Evolutionary conservation across 2,113 vertebrate genomes (phyloP), one percentile per base, ranked within the genome.

Genomic region (Tragulus kanchil): DNA sequence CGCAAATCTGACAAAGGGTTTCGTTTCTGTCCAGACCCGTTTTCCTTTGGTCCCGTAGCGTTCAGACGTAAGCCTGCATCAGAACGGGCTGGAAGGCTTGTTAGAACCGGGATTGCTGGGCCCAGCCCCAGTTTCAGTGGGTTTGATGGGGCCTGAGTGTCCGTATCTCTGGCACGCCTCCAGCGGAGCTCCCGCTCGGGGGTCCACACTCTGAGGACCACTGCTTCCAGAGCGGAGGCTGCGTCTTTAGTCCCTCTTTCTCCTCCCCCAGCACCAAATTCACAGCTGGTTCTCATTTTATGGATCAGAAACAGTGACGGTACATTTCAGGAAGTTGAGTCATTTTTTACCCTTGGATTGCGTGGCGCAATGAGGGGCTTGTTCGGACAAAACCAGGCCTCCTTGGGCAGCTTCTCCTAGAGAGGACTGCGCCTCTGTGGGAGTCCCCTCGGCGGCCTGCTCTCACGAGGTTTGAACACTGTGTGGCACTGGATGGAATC

Each of bases 401-500:
- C 81, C 62, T 81, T 4, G 5, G 26, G 86, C 17, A 42, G 83
- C 56, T 95, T 93, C 56, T 90, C 52, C 26, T 42, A 77, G 77
- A 85, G 90, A 65, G 36, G 48, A 21, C 14, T 0, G 3, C 0
- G 5, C 82, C 92, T 94, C 93, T 90, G 64, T 88, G 90, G 78
- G 61, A 65, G 69, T 92, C 85, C 52, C 87, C n/a, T 64, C 64
- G 54, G 58, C 54, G 36, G 67, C 45, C 58, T 62, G 87, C 73
- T 69, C 89, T 91, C 61, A 23, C 0, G 62, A 94, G 97, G 87
- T 96, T 86, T 97, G 92, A 97, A 93, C 73, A 85, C 85, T 62
- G 52, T 36, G 86, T 81, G 69, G 95, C 93, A 85, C 48, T 97
- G 97, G 96, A 73, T 90, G 82, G 90, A 90, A 92, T 85, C 87